Base-by-base conservation (phyloP, 1,140 invertebrate genomes). In the Solenopsis fugax region DNA sequence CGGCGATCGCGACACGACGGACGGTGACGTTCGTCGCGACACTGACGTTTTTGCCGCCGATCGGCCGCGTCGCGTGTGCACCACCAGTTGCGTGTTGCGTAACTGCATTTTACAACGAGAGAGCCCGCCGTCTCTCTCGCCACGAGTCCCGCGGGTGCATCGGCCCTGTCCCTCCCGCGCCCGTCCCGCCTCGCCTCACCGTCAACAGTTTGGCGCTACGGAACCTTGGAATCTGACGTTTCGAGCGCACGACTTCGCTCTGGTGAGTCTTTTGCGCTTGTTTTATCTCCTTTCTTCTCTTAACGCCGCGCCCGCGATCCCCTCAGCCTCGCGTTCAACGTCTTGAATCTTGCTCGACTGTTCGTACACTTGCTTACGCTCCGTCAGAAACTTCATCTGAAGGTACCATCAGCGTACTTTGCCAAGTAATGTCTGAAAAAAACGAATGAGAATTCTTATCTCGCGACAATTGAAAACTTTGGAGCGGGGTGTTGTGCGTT, bases 31-130 rank as follows among this genome's bases (percentile, higher is more conserved):
- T 48, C 60, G 50, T 75, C 71, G 73, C 65, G 58, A 72, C 77
- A 87, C 82, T 87, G 67, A 88, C 80, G 77, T 90, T 88, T 75
- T 90, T 86, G 85, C 90, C 90, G 82, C 71, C 72, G 60, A 89
- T 89, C 87, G 67, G 29, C 86, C 73, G 85, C 71, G 80, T 91
- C 91, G 86, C 91, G 91, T 89, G 92, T 90, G 87, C 94, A 90
- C 93, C 92, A 95, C 93, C 92, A 94, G 93, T 94, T 94, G 93
- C 94, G 91, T 93, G 93, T 94, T 94, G 93, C 93, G 91, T 94
- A 94, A 94, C 91, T 86, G 75, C 87, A 87, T 91, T 93, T 93
- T 85, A 87, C 87, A 78, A 82, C 88, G 41, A 41, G 41, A 41
- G 41, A 64, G 62, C 82, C 67, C 41, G 78, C 76, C 69, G 75